Evolutionary conservation across 2,113 vertebrate genomes (phyloP).

Genomic region (Calidris pugnax): DNA sequence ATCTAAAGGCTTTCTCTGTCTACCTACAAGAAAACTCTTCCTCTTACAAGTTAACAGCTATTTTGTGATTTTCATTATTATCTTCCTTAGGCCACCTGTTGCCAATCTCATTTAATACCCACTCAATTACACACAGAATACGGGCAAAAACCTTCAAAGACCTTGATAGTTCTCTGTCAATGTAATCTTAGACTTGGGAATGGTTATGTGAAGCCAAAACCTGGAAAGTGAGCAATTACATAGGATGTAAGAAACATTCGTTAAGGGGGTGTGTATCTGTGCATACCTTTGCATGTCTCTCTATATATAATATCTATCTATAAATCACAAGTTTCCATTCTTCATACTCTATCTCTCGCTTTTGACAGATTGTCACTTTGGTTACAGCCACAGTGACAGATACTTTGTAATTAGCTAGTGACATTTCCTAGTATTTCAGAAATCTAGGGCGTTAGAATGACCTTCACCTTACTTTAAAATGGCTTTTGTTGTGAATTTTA

Average conservation of each 20-base stretch:
- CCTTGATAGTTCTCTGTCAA: neutral
- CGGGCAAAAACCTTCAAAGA: fast-evolving
- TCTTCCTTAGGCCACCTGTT: neutral
- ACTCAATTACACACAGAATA: neutral
- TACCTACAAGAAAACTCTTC: neutral
- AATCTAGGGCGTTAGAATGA: neutral
- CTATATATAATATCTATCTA: neutral
- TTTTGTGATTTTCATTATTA: neutral
- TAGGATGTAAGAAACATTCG: neutral
- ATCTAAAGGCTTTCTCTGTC: neutral
- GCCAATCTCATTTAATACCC: neutral
- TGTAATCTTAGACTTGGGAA: neutral
- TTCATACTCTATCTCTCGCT: neutral
- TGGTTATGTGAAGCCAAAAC: neutral
- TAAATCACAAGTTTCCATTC: neutral
- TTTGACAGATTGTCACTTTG: neutral
- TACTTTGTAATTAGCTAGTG: neutral
- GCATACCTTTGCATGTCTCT: neutral
- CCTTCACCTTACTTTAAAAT: neutral
- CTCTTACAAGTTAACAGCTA: neutral
- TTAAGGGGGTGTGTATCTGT: neutral
- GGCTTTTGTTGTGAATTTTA: neutral
- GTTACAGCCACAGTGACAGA: neutral
- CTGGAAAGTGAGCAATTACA: neutral
- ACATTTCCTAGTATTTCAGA: neutral